These are phyloP conservation scores for Zapus hudsonius DNA, from an alignment of 2,113 vertebrate genomes.

Conservation along the genomic window DNA sequence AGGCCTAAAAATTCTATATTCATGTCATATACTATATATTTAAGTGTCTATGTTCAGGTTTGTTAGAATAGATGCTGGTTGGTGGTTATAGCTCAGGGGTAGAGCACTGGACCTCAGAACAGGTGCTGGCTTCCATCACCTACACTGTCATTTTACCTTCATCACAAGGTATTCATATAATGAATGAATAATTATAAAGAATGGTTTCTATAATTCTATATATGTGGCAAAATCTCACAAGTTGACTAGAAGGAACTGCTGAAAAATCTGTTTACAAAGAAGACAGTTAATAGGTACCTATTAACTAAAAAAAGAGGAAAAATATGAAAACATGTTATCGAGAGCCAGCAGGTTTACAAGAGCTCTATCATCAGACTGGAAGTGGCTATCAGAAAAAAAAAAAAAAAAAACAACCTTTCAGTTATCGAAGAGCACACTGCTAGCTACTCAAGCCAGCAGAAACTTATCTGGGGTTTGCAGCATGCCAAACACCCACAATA, in stretches of 20 bases:
- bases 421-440: background rate
- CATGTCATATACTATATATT: slow-evolving; percentile 7
- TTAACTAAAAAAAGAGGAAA: background rate
- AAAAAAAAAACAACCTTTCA: slow-evolving; percentile 25
- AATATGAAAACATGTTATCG: background rate
- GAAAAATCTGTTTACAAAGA: background rate
- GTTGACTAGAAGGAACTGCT: background rate
- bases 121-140: background rate
- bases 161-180: no score
- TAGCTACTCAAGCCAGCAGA: slow-evolving; percentile 19
- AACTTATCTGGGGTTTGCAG: background rate
- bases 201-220: slow-evolving; percentile 26
- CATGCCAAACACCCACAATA: background rate
- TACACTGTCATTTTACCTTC: background rate
- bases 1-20: background rate
- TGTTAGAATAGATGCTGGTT: background rate
- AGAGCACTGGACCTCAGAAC: background rate
- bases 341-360: background rate
- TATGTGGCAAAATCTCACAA: background rate
- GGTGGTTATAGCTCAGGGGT: no score
- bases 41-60: slow-evolving; percentile 23
- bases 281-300: background rate
- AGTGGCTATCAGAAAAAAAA: background rate
- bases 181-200: no score
- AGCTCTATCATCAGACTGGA: background rate